A percentile compares a stretch with the other conserved stretches of the same genome.
These are phyloP conservation scores for Schrankia costaestrigalis DNA, from an alignment of 2,888 invertebrate genomes.

Conservation along the genomic window DNA sequence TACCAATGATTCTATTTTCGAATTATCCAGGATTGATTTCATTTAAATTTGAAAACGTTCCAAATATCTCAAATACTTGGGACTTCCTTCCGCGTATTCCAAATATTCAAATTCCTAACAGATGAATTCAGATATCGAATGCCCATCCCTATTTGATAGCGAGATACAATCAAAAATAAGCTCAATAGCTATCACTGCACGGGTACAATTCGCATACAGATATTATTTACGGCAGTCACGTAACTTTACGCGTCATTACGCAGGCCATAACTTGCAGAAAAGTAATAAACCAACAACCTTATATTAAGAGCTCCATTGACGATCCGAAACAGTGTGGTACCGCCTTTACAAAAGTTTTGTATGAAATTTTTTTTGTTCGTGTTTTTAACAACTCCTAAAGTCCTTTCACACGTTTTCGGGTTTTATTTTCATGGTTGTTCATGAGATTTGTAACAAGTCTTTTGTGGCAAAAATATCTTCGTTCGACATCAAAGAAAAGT, in stretches of 20 bases:
- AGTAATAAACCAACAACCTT: slow-evolving; percentile 44
- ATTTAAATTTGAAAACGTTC: slow-evolving; percentile 14
- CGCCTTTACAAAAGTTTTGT: slow-evolving; percentile 9
- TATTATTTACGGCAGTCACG: slow-evolving; percentile 37
- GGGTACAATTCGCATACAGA: slow-evolving; percentile 28
- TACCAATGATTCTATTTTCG: slow-evolving; percentile 3
- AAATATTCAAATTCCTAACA: slow-evolving; percentile 19
- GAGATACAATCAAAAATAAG: slow-evolving; percentile 25
- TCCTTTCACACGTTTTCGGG: slow-evolving; percentile 8
- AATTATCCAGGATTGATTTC: slow-evolving; percentile 11
- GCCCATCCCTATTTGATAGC: slow-evolving; percentile 20
- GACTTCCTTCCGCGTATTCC: slow-evolving; percentile 15
- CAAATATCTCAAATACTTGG: slow-evolving; percentile 14
- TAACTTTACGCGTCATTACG: slow-evolving; percentile 51
- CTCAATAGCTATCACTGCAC: slow-evolving; percentile 29
- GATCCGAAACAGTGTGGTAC: slow-evolving; percentile 13
- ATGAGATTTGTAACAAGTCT: slow-evolving; percentile 2
- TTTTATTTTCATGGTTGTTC: slow-evolving; percentile 8
- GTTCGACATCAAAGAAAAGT: neutral
- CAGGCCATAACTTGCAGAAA: slow-evolving; percentile 49
- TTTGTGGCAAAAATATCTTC: slow-evolving; percentile 1
- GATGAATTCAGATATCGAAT: slow-evolving; percentile 21
- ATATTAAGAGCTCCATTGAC: slow-evolving; percentile 32
- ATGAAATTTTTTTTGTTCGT: slow-evolving; percentile 9
- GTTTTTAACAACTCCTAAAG: slow-evolving; percentile 21